A percentile compares a stretch with the other conserved stretches of the same genome.
Conservation (phyloP, 2,113 vertebrate genomes). For the Emydura subglobosa region DNA sequence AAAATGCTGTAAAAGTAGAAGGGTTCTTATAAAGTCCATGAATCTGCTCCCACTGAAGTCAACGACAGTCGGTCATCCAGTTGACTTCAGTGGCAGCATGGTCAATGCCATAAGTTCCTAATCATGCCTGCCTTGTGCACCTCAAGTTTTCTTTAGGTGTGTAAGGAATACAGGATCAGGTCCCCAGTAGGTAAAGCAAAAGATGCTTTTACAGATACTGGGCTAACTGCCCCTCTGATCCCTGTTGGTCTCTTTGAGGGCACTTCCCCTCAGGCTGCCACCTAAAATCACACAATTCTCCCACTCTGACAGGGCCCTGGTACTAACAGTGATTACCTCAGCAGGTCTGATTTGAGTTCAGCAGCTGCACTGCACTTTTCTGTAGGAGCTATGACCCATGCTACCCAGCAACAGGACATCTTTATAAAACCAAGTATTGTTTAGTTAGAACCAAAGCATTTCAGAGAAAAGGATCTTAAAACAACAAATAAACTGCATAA, state of each 20-base stretch:
- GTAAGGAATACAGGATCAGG: background rate
- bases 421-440: background rate
- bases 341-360: fast-evolving
- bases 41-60: background rate
- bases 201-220: background rate
- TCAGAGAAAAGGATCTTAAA: background rate
- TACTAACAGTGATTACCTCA: background rate
- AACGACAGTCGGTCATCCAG: background rate
- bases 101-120: background rate
- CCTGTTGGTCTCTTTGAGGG: background rate
- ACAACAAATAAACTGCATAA: background rate
- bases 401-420: background rate
- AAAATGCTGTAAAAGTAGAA: background rate
- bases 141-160: background rate
- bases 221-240: background rate
- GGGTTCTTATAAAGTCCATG: background rate
- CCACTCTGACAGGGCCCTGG: background rate
- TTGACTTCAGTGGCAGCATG: background rate
- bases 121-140: background rate
- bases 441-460: background rate
- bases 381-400: background rate
- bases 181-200: background rate
- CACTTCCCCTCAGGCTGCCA: background rate
- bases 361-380: background rate
- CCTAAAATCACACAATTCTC: background rate